phyloP scores from a whole-genome alignment of 2,797 vertebrate genomes.

The Zenarchopterus dispar region DNA sequence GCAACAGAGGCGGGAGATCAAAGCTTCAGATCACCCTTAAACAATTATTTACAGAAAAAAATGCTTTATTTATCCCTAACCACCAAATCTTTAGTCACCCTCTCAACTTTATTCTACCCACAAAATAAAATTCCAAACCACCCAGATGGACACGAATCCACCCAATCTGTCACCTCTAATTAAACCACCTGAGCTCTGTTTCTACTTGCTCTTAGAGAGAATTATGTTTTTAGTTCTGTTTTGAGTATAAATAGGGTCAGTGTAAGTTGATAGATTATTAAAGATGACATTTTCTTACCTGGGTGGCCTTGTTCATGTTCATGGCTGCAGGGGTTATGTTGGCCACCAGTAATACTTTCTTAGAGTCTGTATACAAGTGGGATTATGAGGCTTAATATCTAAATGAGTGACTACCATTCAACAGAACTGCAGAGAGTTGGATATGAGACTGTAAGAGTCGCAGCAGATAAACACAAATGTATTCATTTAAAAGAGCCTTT shows the following conservation, averaged over 20 bases:
- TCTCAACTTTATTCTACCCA: too few relatives aligned
- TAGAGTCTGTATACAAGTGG: constrained; percentile 59
- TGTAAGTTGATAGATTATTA: constrained; percentile 12
- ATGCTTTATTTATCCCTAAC: too few relatives aligned
- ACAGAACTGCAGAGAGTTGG: constrained; percentile 56
- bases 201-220: background rate
- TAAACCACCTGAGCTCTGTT: constrained; percentile 22
- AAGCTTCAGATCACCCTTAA: too few relatives aligned
- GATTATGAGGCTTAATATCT: constrained; percentile 55
- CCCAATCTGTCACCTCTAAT: too few relatives aligned
- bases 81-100: too few relatives aligned
- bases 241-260: constrained; percentile 51
- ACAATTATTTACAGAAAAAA: too few relatives aligned
- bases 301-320: constrained; percentile 44
- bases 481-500: constrained; percentile 64
- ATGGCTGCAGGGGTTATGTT: constrained; percentile 17
- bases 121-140: too few relatives aligned
- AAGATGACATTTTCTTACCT: constrained; percentile 68
- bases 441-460: constrained; percentile 52
- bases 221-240: constrained; percentile 24
- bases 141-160: too few relatives aligned
- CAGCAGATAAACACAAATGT: constrained; percentile 56
- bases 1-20: too few relatives aligned
- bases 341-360: constrained; percentile 29
- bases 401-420: constrained; percentile 48